These are phyloP conservation scores for Agrilus planipennis DNA, from an alignment of 1,140 invertebrate genomes.

Conservation along the genomic window DNA sequence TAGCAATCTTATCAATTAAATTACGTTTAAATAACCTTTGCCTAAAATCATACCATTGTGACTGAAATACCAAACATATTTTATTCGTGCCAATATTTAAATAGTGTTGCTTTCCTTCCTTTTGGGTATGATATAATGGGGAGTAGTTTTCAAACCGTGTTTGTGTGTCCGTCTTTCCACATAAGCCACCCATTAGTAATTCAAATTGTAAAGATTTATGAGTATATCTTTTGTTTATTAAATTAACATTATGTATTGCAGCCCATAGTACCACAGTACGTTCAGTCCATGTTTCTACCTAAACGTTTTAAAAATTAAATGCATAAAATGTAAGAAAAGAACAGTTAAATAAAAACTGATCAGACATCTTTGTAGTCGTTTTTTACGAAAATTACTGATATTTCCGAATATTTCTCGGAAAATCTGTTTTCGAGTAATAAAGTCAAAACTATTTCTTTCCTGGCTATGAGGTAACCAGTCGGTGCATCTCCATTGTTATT, in stretches of 20 bases:
- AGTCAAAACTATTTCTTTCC: no score
- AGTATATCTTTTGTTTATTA: conserved; percentile 20
- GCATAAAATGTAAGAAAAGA: no score
- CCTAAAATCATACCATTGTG: conserved; percentile 65
- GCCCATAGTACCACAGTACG: no score
- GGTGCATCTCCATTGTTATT: no score
- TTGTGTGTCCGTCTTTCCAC: no score
- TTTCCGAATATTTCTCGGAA: no score
- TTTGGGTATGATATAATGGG: conserved; percentile 11
- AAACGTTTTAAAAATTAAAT: no score
- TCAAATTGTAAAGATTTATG: conserved; percentile 20
- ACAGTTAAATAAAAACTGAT: no score
- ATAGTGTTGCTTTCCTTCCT: neutral
- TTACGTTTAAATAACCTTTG: conserved; percentile 75
- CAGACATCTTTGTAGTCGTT: no score
- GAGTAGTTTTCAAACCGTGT: neutral
- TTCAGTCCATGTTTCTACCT: conserved; percentile 24
- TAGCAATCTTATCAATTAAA: conserved; percentile 61
- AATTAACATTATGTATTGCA: conserved; percentile 21
- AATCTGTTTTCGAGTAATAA: no score
- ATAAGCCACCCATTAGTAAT: conserved; percentile 3
- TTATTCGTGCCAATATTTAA: conserved; percentile 53
- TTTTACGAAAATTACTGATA: no score
- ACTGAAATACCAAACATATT: conserved; percentile 65
- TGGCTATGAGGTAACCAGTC: no score